Conservation (phyloP, 2,113 vertebrate species). For the Microcebus griseorufus region DNA sequence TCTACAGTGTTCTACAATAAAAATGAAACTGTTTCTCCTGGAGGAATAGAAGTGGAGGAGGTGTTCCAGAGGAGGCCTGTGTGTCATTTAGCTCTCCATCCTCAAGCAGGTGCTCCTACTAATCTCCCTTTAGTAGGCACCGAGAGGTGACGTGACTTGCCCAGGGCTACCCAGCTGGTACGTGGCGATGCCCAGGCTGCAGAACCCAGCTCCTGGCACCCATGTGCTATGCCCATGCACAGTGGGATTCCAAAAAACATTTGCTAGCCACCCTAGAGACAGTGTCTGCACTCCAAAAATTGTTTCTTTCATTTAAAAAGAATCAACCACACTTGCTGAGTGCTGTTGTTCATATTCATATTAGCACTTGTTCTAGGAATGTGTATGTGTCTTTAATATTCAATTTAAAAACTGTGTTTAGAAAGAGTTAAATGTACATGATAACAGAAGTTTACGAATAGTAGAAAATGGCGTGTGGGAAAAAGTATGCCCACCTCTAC, state of each 20-base stretch:
- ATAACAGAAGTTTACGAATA: background rate
- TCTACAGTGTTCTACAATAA: background rate
- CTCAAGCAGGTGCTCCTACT: background rate
- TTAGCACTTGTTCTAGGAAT: background rate
- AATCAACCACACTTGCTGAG: background rate
- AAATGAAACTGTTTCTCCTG: background rate
- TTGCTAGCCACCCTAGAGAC: background rate
- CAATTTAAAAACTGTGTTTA: background rate
- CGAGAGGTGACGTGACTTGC: background rate
- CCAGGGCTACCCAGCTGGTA: background rate
- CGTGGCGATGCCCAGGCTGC: background rate
- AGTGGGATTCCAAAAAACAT: background rate
- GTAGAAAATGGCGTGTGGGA: background rate
- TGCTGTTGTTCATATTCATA: background rate
- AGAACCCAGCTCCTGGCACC: background rate
- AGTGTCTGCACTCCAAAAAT: background rate
- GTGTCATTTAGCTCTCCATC: background rate
- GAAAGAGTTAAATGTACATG: background rate
- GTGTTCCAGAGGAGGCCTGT: background rate
- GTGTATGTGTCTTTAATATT: background rate
- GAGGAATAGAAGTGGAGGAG: background rate
- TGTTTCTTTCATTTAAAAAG: background rate
- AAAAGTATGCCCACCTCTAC: too few relatives aligned
- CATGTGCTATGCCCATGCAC: accelerated
- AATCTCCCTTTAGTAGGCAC: background rate